Evolutionary conservation across 2,113 vertebrate genomes (phyloP).

Genomic region (Diadophis punctatus): DNA sequence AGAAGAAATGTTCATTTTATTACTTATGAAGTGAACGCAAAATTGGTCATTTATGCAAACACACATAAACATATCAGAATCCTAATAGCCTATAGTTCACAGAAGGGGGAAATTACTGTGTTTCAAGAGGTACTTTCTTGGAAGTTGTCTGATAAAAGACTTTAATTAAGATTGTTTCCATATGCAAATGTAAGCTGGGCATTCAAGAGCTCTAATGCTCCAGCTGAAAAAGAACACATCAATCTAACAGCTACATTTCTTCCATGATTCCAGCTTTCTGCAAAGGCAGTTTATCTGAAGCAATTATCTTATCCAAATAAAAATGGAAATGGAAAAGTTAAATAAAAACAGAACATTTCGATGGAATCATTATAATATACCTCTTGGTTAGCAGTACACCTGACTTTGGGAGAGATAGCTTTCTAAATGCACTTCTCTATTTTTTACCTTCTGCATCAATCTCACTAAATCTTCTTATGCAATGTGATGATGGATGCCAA

Average conservation of each 20-base stretch:
- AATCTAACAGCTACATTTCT: conserved; percentile 48
- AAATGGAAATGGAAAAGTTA: conserved; percentile 78
- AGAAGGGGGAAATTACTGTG: conserved; percentile 30
- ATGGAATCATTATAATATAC: conserved; percentile 66
- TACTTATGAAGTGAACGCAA: conserved; percentile 46
- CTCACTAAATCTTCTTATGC: conserved; percentile 52
- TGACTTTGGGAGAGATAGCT: conserved; percentile 63
- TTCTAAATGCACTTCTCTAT: conserved; percentile 49
- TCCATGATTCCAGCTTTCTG: conserved; percentile 57
- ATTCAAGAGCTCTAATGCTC: conserved; percentile 49
- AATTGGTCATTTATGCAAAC: conserved; percentile 50
- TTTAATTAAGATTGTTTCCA: conserved; percentile 72
- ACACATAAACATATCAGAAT: conserved; percentile 52
- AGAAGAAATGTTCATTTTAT: conserved; percentile 37
- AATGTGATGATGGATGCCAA: conserved; percentile 54
- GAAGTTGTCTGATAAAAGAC: conserved; percentile 59
- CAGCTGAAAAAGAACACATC: conserved; percentile 45
- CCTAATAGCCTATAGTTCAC: conserved; percentile 40
- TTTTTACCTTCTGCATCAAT: conserved; percentile 62
- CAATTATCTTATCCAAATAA: conserved; percentile 82
- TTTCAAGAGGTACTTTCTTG: conserved; percentile 61
- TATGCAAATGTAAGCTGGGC: conserved; percentile 64
- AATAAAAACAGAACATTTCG: conserved; percentile 75
- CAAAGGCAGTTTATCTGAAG: conserved; percentile 69
- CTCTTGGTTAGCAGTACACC: conserved; percentile 64